Base-by-base conservation (phyloP, 2,888 invertebrate species). In the Deilephila porcellus region DNA sequence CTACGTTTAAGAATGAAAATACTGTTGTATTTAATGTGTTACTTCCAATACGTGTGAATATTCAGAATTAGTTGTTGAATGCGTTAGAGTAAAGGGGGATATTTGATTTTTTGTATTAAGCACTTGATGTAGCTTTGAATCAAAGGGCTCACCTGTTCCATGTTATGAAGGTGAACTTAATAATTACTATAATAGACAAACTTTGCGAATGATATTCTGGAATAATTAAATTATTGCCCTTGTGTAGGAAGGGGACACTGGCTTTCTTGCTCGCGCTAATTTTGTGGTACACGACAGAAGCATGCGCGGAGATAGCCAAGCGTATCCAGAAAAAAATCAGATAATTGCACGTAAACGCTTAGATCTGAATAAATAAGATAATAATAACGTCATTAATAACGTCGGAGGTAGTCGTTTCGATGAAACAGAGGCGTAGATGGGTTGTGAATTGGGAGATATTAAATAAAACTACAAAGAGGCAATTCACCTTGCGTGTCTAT, bases 201-300 rank as follows among this genome's bases (percentile, higher is more conserved):
- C 84, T 88, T 87, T 73, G 75, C 80, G 83, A 79, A 81, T 86
- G 83, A 80, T 83, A 83, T 86, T 83, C 85, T 80, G 78, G 83
- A 88, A 89, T 90, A 91, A 90, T 90, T 89, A 88, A 91, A 90
- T 89, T 90, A 88, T 88, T 85, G 86, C 85, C 82, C 80, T 83
- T 83, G 82, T 82, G 83, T 82, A 82, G 81, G 81, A 81, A 82
- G 85, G 84, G 84, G 82, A 78, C 78, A 79, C 77, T 76, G 78
- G 76, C 74, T 82, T 73, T 79, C 82, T 83, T 82, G 77, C 78
- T 79, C 76, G 78, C 81, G 75, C 78, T 81, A 77, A 77, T 76
- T 71, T 59, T 75, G 73, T 76, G 79, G 73, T 53, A 0, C 53
- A 74, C 74, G 71, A 59, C 25, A 59, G 14, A 59, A 59, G 37